Evolutionary conservation across 2,797 vertebrate species (phyloP), one percentile per base, ranked within the genome.

Genomic region (Thunnus albacares): DNA sequence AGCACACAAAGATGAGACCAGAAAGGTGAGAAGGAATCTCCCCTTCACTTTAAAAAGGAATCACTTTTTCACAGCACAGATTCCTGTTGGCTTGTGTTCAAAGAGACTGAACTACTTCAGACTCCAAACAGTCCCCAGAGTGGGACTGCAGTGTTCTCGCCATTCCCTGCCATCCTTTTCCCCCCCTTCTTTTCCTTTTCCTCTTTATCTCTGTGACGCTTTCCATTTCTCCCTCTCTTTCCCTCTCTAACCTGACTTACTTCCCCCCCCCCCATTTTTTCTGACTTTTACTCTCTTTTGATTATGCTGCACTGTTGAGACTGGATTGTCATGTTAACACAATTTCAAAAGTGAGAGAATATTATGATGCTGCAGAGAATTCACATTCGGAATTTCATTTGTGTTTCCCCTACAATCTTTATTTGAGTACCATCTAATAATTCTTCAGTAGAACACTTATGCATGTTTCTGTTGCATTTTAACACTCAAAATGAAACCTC

Each of bases 81-180:
- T 82, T 92, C 75, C 73, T 82, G 68, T 83, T 88, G 82, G 83
- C 85, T 85, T 9, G 41, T 56, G 78, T 93, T 91, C 87, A 92
- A 89, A 92, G 89, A 88, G 35, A 78, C 66, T n/a, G 71, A 87
- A 74, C 78, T 56, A 66, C 55, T 80, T 88, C 70, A 84, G 67
- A 88, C 82, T 81, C 80, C 81, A 80, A 89, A 91, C 79, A 84
- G 58, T 93, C 90, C 91, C 89, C 11, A 17, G 84, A 92, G 90
- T 79, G 43, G 57, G 77, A 83, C 78, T 77, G 78, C 75, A 84
- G 79, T 85, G 84, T 92, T 84, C 63, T 79, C 59, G 30, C 77
- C 75, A 63, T 77, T 83, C 35, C 85, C 52, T 81, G 26, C 47
- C 69, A 53, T 77, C 62, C 38, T 41, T 45, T 20, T 18, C 17